Conservation (phyloP, 2,797 vertebrate genomes). For the Enteromius trimaculatus region DNA sequence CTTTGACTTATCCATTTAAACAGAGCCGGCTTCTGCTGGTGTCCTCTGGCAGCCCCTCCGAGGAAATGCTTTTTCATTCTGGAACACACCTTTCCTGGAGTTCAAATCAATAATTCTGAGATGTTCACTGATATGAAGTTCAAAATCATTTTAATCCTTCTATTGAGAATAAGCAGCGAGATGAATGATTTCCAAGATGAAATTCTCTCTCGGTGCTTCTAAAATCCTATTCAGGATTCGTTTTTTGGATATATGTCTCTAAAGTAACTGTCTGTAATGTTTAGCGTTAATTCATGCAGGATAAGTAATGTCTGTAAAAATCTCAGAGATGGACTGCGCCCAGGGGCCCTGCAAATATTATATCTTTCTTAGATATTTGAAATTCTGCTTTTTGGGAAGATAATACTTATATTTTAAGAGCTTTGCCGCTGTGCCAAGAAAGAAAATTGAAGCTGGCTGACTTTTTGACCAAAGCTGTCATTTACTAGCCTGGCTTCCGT, state of each 20-base stretch:
- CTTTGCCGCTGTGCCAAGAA: constrained; percentile 10
- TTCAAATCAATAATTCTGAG: constrained; percentile 15
- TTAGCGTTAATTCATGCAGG: not conserved
- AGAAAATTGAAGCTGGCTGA: not conserved
- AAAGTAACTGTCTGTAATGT: constrained; percentile 6
- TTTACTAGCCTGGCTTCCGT: not conserved
- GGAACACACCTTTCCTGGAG: constrained; percentile 55
- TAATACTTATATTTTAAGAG: constrained; percentile 18
- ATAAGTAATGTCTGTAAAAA: constrained; percentile 16
- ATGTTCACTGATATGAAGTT: constrained; percentile 25
- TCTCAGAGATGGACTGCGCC: constrained; percentile 4
- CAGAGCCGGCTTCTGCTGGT: constrained; percentile 54
- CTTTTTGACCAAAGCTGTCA: not conserved
- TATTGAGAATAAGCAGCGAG: constrained; percentile 20
- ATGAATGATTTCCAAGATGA: not conserved
- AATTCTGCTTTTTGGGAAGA: not conserved
- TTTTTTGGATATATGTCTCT: constrained; percentile 7
- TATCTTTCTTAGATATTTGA: not conserved
- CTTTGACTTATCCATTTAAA: constrained; percentile 63
- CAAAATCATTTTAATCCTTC: constrained; percentile 28
- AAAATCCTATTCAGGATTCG: not conserved
- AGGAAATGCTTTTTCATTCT: constrained; percentile 66
- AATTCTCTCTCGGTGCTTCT: not conserved
- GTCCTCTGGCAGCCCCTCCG: constrained; percentile 61
- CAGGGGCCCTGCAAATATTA: constrained; percentile 18